phyloP scores from a whole-genome alignment of 2,113 vertebrate species.

The Platysteira castanea region DNA sequence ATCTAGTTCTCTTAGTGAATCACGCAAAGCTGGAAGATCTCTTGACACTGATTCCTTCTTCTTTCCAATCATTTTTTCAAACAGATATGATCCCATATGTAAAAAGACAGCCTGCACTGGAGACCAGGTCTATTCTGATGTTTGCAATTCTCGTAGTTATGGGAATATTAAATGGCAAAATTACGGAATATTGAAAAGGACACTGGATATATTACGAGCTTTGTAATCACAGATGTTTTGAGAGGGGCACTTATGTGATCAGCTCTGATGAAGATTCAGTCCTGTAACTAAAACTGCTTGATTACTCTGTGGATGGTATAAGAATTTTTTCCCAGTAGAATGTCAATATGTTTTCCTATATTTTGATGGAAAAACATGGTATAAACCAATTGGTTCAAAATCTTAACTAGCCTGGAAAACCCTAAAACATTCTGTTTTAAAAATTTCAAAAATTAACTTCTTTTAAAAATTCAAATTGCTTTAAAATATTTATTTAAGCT shows the following conservation, averaged over 20 bases:
- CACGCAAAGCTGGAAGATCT: neutral
- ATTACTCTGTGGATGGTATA: neutral
- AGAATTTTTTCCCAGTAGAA: neutral
- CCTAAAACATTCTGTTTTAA: neutral
- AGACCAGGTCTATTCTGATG: neutral
- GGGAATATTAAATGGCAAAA: neutral
- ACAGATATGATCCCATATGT: neutral
- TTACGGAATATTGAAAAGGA: neutral
- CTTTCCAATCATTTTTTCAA: constrained; percentile 6
- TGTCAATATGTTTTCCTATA: neutral
- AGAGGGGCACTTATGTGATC: neutral
- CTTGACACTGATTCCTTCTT: neutral
- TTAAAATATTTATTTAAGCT: neutral
- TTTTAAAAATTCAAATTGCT: neutral
- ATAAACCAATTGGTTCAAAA: neutral
- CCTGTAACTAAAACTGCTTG: neutral
- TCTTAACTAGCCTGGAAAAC: neutral
- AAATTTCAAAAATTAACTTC: neutral
- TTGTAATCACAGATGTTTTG: neutral
- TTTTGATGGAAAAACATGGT: neutral
- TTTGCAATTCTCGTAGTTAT: neutral
- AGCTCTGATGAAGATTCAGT: neutral
- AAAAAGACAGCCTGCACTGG: neutral
- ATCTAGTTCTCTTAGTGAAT: neutral
- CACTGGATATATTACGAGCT: neutral